phyloP scores from a whole-genome alignment of 2,113 vertebrate species.

The Patagioenas fasciata region DNA sequence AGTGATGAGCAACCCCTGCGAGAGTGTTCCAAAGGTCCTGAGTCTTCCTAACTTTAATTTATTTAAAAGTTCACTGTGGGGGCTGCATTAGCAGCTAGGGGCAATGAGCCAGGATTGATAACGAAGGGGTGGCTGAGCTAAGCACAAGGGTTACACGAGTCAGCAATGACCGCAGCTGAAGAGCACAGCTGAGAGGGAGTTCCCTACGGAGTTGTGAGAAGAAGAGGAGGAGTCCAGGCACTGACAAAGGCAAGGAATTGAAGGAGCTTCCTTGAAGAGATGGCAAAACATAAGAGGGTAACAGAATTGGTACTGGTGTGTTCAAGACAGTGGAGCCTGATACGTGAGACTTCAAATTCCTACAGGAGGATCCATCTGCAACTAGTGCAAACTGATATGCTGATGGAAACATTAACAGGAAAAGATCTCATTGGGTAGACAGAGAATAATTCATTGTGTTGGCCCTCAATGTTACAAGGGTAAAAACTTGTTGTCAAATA shows the following conservation, averaged over 20 bases:
- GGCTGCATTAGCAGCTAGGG: neutral
- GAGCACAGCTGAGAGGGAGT: neutral
- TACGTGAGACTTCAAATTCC: neutral
- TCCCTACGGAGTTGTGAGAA: neutral
- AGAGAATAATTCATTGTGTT: neutral
- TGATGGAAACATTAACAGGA: neutral
- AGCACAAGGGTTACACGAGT: constrained; percentile 13
- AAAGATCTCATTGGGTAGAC: neutral
- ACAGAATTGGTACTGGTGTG: neutral
- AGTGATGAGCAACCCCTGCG: neutral
- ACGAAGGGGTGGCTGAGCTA: constrained; percentile 42
- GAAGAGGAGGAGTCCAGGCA: neutral
- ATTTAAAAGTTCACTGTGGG: constrained; percentile 2
- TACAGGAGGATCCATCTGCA: neutral
- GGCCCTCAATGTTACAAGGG: neutral
- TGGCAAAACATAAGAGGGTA: fast-evolving
- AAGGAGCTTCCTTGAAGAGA: neutral
- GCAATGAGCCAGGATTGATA: constrained; percentile 2
- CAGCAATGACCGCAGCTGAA: constrained; percentile 6
- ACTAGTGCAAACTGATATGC: neutral
- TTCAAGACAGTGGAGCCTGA: neutral
- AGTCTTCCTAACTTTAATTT: constrained; percentile 3
- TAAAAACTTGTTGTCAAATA: neutral
- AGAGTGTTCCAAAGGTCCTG: neutral
- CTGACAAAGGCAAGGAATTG: neutral